Evolutionary conservation across 2,888 invertebrate species (phyloP), one percentile per base, ranked within the genome.

Genomic region (Diarsia mendica): DNA sequence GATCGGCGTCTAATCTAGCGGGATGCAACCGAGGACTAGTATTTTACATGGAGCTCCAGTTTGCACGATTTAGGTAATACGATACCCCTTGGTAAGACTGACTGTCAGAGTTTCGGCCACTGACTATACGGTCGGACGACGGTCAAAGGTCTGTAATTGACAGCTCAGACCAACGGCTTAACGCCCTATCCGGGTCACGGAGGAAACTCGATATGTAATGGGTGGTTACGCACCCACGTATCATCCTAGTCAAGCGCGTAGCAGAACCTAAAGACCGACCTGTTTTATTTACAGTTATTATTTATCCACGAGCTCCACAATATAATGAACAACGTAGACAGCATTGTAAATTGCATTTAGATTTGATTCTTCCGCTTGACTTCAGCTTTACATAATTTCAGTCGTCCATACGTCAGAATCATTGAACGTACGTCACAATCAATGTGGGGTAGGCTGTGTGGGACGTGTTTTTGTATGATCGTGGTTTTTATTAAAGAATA

Each of bases 381-480:
- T 67, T 67, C 33, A 61, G 28, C 33, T 67, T 63, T 72, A 77
- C 60, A 72, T 67, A 77, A 67, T 77, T 18, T 77, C 48, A 18
- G 44, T 11, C 70, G 58, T 51, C 10, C 64, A 9, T 63, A 63
- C 68, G 75, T 76, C 75, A 68, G 67, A 53, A 18, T 67, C 63
- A 55, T 23, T 58, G 73, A 46, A 49, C 46, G 55, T 67, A 73
- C 78, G 77, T 78, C 78, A 79, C 23, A 48, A 73, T 64, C 8
- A 64, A 78, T 33, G 23, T 18, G n/a, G 48, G 48, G 15, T 65
- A 55, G 71, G 23, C 39, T 39, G 79, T 67, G 78, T 79, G 78
- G 78, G 78, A 44, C 0, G 73, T 73, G 67, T 73, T 78, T 77
- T 79, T 73, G 33, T 55, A 46, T 72, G 23, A 46, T 44, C 53